Base-by-base conservation (phyloP, 2,113 vertebrate species). In the Poeciliopsis turrubarensis region DNA sequence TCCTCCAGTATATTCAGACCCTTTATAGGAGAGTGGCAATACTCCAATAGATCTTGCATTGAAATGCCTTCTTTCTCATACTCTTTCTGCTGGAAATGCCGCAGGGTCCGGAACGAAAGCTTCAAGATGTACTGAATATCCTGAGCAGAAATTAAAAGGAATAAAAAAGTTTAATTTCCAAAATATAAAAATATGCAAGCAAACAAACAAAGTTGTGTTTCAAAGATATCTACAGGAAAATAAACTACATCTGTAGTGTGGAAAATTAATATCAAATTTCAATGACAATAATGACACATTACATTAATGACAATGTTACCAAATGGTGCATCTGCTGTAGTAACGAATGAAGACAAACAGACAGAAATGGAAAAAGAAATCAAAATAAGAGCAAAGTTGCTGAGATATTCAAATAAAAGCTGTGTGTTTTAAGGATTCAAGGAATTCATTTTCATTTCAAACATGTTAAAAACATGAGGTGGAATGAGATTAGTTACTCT, bases 51-150 rank as follows among this genome's bases (percentile, higher is more conserved):
- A 7, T 91, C 87, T 64, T 89, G 68, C 31, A 94, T 67, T 12
- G 88, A 92, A 63, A 84, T 77, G 0, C 1, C 30, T 25, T 61
- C 2, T 5, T 80, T 25, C 4, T 22, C 1, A 47, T 6, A n/a
- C 0, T 17, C 11, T 17, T 27, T 67, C 2, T 67, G 62, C 60
- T 80, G 81, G 31, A 91, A 54, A 10, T n/a, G 2, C 85, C 89
- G 87, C 25, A 94, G 70, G 29, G 73, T 62, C 4, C 62, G 67
- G 66, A 93, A 94, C 0, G 91, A 82, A 17, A 95, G 62, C 6
- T 81, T 86, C 78, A 95, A 83, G 27, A 95, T 60, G 27, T 92
- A 92, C 72, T 94, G 92, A 22, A 95, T 60, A 80, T 95, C 91
- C 86, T 94, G 78, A 72, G 26, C 3, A 69, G 60, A 76, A 1